Evolutionary conservation across 2,888 invertebrate species (phyloP).

Genomic region (Clunio marinus): DNA sequence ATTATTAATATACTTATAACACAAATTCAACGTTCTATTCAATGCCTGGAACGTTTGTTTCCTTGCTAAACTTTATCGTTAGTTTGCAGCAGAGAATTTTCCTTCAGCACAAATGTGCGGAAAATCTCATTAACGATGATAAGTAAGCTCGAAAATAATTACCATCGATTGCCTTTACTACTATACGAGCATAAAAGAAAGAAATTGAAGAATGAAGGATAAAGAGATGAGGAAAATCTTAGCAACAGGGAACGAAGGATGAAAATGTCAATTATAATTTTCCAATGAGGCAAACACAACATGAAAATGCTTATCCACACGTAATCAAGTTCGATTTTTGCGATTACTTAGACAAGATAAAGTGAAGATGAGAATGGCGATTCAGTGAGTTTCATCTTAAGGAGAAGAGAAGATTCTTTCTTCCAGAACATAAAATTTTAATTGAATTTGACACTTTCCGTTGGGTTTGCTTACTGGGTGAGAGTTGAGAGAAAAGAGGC

Average conservation of each 20-base stretch:
- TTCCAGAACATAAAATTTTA: conserved; percentile 18
- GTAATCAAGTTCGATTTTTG: neutral
- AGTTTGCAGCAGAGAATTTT: neutral
- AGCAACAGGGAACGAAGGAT: no score
- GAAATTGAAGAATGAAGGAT: neutral
- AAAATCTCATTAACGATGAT: neutral
- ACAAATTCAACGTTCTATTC: no score
- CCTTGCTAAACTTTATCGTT: no score
- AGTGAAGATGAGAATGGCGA: neutral
- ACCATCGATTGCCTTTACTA: neutral
- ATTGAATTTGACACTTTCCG: conserved; percentile 29
- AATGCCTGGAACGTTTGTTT: no score
- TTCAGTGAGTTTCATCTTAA: no score
- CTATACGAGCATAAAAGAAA: neutral
- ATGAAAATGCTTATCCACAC: conserved; percentile 10
- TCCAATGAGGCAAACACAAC: conserved; percentile 1
- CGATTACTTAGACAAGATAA: neutral
- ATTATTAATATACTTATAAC: no score
- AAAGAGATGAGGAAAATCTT: neutral
- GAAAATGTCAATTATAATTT: conserved; percentile 4
- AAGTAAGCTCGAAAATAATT: neutral
- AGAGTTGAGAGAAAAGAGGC: neutral
- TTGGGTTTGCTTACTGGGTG: neutral
- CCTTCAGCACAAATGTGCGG: neutral
- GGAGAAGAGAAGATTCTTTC: neutral